Evolutionary conservation across 92 coral and sea anemone species (phyloP), one percentile per base, ranked within the genome.

Genomic region (Actinostola sp.): DNA sequence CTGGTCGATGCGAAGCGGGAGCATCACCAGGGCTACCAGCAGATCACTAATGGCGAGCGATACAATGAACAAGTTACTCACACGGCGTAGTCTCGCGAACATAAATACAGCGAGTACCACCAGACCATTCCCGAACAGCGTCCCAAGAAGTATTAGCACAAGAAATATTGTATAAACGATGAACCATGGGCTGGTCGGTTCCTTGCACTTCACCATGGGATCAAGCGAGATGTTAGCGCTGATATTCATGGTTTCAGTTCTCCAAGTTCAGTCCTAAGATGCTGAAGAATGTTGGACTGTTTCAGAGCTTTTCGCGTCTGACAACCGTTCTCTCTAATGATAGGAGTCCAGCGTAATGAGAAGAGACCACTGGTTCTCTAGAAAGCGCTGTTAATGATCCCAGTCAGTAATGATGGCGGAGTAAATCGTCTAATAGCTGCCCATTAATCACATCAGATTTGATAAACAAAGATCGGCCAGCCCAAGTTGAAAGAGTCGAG

Each of bases 1-100:
- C 70, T 42, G 66, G 66, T 88, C 90, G 67, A 95, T 83, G 60
- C 92, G 84, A 15, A 95, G 81, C n/a, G 99, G 99, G 14, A 91
- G 84, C 31, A 82, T 80, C 43, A 81, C 80, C 7, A 85, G 41
- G 1, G 92, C 94, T 2, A 77, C 82, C 38, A 88, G 88, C 15
- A 95, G 91, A 65, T 95, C 99, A 49, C 95, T 82, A 20, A 88
- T 82, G 0, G 99, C 99, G 13, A 95, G 76, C 7, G 99, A 95
- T 8, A 88, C 93, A 46, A 91, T 86, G 41, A 95, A 86, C 70
- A 81, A 88, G 71, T 95, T 95, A 26, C 97, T 84, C 61, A 91
- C 82, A 55, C 90, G 85, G 41, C 93, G 94, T 28, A 95, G 78
- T 38, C 97, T 76, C 20, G 73, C 83, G 74, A 76, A 95, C 71